These are phyloP conservation scores for Dendrolimus kikuchii DNA, from an alignment of 1,140 invertebrate genomes.

Conservation along the genomic window DNA sequence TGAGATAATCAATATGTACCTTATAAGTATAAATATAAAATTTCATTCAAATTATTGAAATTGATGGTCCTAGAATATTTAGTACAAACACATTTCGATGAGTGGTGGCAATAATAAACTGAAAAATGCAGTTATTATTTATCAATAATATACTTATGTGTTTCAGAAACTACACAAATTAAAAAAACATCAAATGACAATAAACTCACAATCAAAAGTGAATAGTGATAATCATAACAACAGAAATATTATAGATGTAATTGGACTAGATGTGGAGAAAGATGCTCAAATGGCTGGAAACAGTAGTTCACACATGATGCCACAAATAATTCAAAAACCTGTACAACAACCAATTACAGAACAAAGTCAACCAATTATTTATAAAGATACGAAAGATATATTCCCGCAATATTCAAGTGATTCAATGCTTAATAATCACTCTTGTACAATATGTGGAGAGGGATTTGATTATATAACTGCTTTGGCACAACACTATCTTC, in stretches of 20 bases:
- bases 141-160: slow-evolving; percentile 1
- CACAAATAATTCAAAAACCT: slow-evolving; percentile 25
- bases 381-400: slow-evolving; percentile 28
- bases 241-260: slow-evolving; percentile 48
- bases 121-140: slow-evolving; percentile 1
- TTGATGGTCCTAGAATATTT: no score
- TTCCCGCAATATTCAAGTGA: slow-evolving; percentile 19
- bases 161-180: slow-evolving; percentile 60
- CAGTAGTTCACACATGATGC: slow-evolving; percentile 22
- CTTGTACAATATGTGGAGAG: slow-evolving; percentile 43
- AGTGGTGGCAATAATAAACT: neutral
- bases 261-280: slow-evolving; percentile 48
- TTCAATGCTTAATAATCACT: slow-evolving; percentile 18
- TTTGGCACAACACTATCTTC: slow-evolving; percentile 42
- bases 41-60: no score
- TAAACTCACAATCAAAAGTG: slow-evolving; percentile 19
- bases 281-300: slow-evolving; percentile 24
- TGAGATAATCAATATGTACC: no score
- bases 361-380: slow-evolving; percentile 14
- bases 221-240: slow-evolving; percentile 36
- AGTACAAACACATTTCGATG: no score
- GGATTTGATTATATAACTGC: slow-evolving; percentile 37
- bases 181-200: slow-evolving; percentile 39
- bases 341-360: slow-evolving; percentile 10
- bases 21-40: no score